These are phyloP conservation scores for Nansenia antarctica DNA, from an alignment of 2,113 vertebrate genomes.

Conservation along the genomic window DNA sequence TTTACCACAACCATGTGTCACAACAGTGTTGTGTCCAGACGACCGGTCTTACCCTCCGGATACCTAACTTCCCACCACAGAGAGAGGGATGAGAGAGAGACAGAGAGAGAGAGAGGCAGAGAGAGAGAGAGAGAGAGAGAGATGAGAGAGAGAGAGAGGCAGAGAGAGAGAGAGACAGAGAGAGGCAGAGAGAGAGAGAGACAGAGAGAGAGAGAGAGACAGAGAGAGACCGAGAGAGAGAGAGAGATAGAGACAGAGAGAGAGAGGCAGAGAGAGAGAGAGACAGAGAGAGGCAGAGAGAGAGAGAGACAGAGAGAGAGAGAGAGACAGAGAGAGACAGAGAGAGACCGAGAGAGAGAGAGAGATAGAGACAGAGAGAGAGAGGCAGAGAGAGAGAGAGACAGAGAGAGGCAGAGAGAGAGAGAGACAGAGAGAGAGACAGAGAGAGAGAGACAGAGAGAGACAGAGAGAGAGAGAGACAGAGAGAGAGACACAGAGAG, in stretches of 20 bases:
- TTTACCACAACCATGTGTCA: slow-evolving; percentile 12
- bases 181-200: slow-evolving; percentile 29
- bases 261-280: slow-evolving; percentile 49
- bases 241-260: slow-evolving; percentile 36
- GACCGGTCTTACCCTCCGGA: neutral
- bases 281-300: neutral
- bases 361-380: slow-evolving; percentile 51
- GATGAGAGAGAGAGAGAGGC: slow-evolving; percentile 46
- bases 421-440: slow-evolving; percentile 46
- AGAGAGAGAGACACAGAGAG: slow-evolving; percentile 37
- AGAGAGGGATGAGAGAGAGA: slow-evolving; percentile 47
- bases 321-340: slow-evolving; percentile 39
- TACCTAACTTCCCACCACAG: slow-evolving; percentile 24
- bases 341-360: slow-evolving; percentile 7
- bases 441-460: slow-evolving; percentile 27
- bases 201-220: slow-evolving; percentile 48
- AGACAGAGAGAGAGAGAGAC: slow-evolving; percentile 36
- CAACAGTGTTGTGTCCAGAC: slow-evolving; percentile 12
- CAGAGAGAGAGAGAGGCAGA: slow-evolving; percentile 34
- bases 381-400: slow-evolving; percentile 11
- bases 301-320: slow-evolving; percentile 52
- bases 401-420: slow-evolving; percentile 1
- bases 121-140: neutral
- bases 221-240: slow-evolving; percentile 8
- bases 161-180: slow-evolving; percentile 26